Percentiles rank a stretch among this genome's conserved stretches.
Evolutionary conservation across 2,113 vertebrate genomes (phyloP).

Genomic region (Excalfactoria chinensis): DNA sequence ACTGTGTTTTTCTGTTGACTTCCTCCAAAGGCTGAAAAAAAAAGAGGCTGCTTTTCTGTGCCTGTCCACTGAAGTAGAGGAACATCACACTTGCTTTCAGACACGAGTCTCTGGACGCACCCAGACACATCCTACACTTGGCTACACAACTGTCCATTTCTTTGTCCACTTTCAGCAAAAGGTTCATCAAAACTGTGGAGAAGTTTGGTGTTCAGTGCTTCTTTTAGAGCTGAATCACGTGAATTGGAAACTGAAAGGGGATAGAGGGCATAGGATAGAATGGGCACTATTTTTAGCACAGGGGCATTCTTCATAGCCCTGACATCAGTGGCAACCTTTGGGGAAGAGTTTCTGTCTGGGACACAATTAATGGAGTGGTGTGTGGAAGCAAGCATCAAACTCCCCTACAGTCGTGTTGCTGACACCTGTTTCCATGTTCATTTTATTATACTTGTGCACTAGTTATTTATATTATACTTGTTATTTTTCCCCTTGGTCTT

Average conservation of each 20-base stretch:
- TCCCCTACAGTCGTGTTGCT: background rate
- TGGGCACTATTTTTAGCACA: constrained; percentile 53
- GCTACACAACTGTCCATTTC: background rate
- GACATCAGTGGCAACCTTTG: background rate
- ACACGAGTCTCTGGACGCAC: background rate
- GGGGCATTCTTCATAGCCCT: constrained; percentile 12
- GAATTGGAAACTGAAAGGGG: constrained; percentile 51
- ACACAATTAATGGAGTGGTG: background rate
- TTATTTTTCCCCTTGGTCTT: background rate
- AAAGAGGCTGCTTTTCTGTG: background rate
- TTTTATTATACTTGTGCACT: background rate
- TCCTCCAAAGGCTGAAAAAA: background rate
- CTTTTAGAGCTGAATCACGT: constrained; percentile 21
- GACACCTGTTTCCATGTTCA: constrained; percentile 4
- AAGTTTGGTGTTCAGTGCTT: constrained; percentile 56
- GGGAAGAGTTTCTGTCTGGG: background rate
- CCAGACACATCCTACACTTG: background rate
- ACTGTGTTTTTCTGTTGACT: background rate
- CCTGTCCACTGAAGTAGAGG: background rate
- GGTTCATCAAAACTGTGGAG: constrained; percentile 45
- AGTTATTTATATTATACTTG: background rate
- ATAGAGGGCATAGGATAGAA: constrained; percentile 46
- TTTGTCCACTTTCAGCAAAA: constrained; percentile 28
- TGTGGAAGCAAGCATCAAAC: background rate
- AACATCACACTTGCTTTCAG: background rate